Percentiles rank a stretch among this genome's conserved stretches.
Evolutionary conservation across 2,888 invertebrate genomes (phyloP).

Genomic region (Scaptomyza flava): DNA sequence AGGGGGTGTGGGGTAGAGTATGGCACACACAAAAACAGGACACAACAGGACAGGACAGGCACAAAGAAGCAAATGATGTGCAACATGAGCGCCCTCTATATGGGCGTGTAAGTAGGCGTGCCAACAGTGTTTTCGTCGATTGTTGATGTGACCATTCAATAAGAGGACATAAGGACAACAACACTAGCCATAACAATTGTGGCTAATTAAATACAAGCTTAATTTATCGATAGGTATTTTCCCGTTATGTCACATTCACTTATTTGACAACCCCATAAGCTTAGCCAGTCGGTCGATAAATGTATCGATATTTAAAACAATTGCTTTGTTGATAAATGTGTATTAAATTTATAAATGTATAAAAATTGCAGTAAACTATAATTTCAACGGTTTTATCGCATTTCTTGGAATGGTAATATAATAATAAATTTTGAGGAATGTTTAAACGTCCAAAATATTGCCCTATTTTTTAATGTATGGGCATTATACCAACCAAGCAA

Average conservation of each 20-base stretch:
- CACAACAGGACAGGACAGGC: conserved; percentile 2
- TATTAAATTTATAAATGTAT: too few relatives aligned
- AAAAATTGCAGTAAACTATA: too few relatives aligned
- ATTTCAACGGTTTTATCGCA: too few relatives aligned
- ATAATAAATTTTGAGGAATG: too few relatives aligned
- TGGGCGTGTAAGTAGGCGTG: conserved; percentile 47
- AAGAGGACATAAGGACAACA: conserved; percentile 15
- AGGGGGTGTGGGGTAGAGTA: not conserved
- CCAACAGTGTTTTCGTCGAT: conserved; percentile 40
- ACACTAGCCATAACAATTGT: conserved; percentile 10
- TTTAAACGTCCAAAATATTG: too few relatives aligned
- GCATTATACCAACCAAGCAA: too few relatives aligned
- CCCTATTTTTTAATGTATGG: too few relatives aligned
- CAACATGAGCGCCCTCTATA: conserved; percentile 54
- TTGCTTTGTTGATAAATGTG: too few relatives aligned
- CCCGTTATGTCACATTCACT: not conserved
- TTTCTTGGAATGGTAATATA: too few relatives aligned
- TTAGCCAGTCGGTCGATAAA: not conserved
- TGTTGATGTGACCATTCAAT: conserved; percentile 41
- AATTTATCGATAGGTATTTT: not conserved
- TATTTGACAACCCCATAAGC: too few relatives aligned
- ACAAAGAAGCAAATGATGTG: conserved; percentile 58
- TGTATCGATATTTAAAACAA: not conserved
- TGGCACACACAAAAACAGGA: conserved; percentile 10
- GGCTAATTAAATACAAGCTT: conserved; percentile 36